Evolutionary conservation across 2,888 invertebrate species (phyloP), one percentile per base, ranked within the genome.

Genomic region (Galeruca laticollis): DNA sequence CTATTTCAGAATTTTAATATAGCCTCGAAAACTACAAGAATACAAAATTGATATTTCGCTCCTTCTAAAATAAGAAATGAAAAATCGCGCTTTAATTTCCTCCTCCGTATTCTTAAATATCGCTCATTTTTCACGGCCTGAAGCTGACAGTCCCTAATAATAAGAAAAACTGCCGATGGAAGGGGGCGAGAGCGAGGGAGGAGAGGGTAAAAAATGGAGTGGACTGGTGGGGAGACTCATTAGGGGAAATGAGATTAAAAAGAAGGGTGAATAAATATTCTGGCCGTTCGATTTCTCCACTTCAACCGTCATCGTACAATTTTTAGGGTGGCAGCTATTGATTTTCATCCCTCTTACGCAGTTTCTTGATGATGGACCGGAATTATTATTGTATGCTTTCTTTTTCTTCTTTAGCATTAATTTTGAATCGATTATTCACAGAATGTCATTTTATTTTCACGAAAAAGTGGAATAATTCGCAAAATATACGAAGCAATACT

Each of bases 71-170:
- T 70, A 72, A 72, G 72, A 73, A 72, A 71, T 80, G 79, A 81
- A 81, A 81, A 81, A 81, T 81, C 79, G 76, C 77, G 72, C 77
- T 78, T 79, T 80, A 80, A 79, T 81, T 79, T 80, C 78, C 79
- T 75, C 72, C 74, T 66, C 77, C 75, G 79, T 74, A 79, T 80
- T 80, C 80, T 80, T 81, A 80, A 81, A 81, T 80, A 78, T 79
- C 79, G 73, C 76, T 81, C 81, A 80, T 82, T 82, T 82, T 82
- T 82, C 81, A 81, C 74, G 73, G 78, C 76, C 80, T 80, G 81
- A 70, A 76, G 76, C 81, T 81, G 81, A 82, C 81, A 80, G 81
- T 74, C 79, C 79, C 79, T 73, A 68, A 69, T 73, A 73, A 73
- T 73, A 70, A 75, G 75, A 76, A 76, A 76, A 76, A 76, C 73